Conservation (phyloP, 2,888 invertebrate genomes). For the Bursaphelenchus okinawaensis region DNA sequence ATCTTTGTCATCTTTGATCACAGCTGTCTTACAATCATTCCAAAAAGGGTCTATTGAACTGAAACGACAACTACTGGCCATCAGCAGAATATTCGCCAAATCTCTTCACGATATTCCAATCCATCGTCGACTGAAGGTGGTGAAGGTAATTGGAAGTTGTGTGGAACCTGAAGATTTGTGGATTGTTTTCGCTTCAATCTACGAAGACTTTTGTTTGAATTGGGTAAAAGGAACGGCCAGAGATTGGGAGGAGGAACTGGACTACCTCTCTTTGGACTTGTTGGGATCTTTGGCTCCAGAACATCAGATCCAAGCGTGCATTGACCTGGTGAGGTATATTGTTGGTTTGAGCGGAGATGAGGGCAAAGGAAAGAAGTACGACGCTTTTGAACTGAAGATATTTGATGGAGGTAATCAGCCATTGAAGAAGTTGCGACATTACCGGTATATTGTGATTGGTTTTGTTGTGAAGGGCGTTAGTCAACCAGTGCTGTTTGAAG, state of each 20-base stretch:
- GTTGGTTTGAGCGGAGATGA: conserved; percentile 43
- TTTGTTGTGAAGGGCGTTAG: conserved; percentile 68
- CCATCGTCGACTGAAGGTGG: conserved; percentile 69
- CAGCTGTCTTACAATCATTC: conserved; percentile 31
- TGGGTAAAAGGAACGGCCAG: conserved; percentile 42
- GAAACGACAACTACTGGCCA: conserved; percentile 51
- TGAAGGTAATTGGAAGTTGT: conserved; percentile 37
- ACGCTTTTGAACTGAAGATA: conserved; percentile 66
- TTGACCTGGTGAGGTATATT: conserved; percentile 41
- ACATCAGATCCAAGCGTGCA: conserved; percentile 35
- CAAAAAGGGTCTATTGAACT: conserved; percentile 11
- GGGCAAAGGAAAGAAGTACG: conserved; percentile 10
- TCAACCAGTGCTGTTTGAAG: conserved; percentile 11
- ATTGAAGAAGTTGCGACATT: conserved; percentile 75
- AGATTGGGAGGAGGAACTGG: conserved; percentile 41
- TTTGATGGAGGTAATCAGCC: conserved; percentile 70
- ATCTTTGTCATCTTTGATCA: conserved; percentile 44
- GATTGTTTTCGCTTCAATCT: conserved; percentile 60
- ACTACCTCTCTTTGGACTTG: conserved; percentile 45
- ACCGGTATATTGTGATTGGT: conserved; percentile 73
- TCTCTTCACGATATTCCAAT: conserved; percentile 85
- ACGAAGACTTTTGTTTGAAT: conserved; percentile 59
- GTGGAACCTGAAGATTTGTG: conserved; percentile 59
- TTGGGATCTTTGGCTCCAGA: conserved; percentile 34
- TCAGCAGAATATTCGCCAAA: conserved; percentile 82